Base-by-base conservation (phyloP, 2,113 vertebrate genomes). In the Poicephalus meyeri region DNA sequence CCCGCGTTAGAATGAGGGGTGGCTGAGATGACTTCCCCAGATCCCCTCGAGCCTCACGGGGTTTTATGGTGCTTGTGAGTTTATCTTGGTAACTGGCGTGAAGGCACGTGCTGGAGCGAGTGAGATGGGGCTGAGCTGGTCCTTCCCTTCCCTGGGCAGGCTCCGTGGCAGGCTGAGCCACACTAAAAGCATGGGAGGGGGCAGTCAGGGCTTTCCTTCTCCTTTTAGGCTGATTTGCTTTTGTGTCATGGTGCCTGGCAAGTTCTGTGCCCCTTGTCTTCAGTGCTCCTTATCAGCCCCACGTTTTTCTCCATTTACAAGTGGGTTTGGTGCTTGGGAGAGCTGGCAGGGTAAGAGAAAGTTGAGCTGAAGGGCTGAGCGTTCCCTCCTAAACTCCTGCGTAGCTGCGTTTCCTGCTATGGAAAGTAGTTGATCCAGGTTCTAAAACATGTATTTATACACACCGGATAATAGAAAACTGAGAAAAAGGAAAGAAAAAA, bases 51-150 rank as follows among this genome's bases (percentile, higher is more conserved):
- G 72, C n/a, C 52, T 1, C 3, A 3, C 0, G 11, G 16, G 2
- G 12, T 60, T 61, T n/a, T 42, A 2, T 5, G 61, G 83, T 1
- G 28, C 35, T 71, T 14, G 0, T 0, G 1, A 4, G n/a, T 84
- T 94, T 84, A 65, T 89, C 46, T n/a, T 28, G 80, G 65, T 33
- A 0, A 83, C 56, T 21, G 0, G 16, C 1, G 72, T 1, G 31
- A 18, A 5, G 28, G 71, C 42, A 13, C 13, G 25, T 33, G 4
- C 8, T 4, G 35, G 25, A 9, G 16, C 0, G 26, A 2, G 2
- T 2, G 44, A 20, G 42, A 37, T 47, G 50, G 80, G 68, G 7
- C 44, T 1, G 23, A 5, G 0, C 9, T 17, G 16, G 39, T 1
- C 33, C 69, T 47, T 63, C 41, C 69, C 1, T 26, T 2, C 50